A percentile compares a stretch with the other conserved stretches of the same genome.
phyloP scores from a whole-genome alignment of 1,140 invertebrate species.

The Cyphomyrmex costatus region DNA sequence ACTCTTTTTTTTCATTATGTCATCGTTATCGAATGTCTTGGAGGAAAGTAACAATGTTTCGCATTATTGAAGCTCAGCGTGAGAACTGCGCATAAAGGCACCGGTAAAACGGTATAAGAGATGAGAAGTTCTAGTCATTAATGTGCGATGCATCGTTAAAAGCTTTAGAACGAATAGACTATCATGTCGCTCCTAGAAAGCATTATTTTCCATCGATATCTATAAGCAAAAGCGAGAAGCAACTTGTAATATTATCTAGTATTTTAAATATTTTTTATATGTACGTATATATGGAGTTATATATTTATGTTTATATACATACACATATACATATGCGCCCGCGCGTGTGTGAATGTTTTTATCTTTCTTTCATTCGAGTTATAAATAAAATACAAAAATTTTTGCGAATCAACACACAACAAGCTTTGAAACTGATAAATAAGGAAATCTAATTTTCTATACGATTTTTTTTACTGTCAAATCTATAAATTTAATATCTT shows the following conservation, averaged over 20 bases:
- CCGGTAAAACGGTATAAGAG: slow-evolving; percentile 29
- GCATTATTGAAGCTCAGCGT: slow-evolving; percentile 45
- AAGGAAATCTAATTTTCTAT: neutral
- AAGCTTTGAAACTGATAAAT: neutral
- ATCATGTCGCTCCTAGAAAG: slow-evolving; percentile 47
- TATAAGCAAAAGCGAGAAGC: neutral
- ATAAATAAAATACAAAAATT: neutral
- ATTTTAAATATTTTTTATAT: slow-evolving; percentile 33
- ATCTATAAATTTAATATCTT: neutral
- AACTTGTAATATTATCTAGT: neutral
- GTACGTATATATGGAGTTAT: neutral
- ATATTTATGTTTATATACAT: neutral
- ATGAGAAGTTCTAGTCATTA: slow-evolving; percentile 70
- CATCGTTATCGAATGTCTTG: slow-evolving; percentile 73
- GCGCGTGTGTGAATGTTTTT: too few species aligned
- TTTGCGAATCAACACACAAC: neutral
- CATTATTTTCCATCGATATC: slow-evolving; percentile 64
- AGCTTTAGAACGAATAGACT: slow-evolving; percentile 71
- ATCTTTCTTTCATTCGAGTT: neutral
- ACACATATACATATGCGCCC: too few species aligned
- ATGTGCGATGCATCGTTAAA: slow-evolving; percentile 72
- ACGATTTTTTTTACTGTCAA: neutral
- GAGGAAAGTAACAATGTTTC: slow-evolving; percentile 64
- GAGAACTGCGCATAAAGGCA: slow-evolving; percentile 60
- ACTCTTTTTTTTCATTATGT: slow-evolving; percentile 51